phyloP scores from a whole-genome alignment of 1,140 invertebrate genomes.

The Aleiodes sp. region DNA sequence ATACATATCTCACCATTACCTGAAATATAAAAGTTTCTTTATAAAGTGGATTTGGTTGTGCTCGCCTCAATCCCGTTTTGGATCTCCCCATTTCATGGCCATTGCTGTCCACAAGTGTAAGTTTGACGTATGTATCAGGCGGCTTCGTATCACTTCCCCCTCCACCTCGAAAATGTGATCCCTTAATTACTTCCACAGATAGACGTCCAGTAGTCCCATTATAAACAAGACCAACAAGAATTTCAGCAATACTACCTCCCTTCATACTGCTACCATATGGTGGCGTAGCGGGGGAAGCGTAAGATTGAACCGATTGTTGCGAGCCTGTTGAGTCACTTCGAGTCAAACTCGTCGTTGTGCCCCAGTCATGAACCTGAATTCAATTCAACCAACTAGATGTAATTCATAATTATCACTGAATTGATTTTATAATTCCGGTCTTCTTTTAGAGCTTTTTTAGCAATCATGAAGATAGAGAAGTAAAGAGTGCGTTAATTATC shows the following conservation, averaged over 20 bases:
- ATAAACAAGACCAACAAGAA: constrained; percentile 88
- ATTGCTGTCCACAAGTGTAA: constrained; percentile 88
- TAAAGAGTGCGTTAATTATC: too few relatives aligned
- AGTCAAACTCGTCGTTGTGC: constrained; percentile 74
- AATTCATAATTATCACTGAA: constrained; percentile 1
- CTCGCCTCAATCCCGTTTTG: constrained; percentile 89
- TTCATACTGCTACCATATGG: constrained; percentile 77
- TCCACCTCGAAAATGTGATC: constrained; percentile 85
- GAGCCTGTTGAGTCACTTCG: constrained; percentile 92
- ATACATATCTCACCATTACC: constrained; percentile 63
- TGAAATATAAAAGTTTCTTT: constrained; percentile 97
- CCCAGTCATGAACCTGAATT: constrained; percentile 57
- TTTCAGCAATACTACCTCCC: constrained; percentile 81
- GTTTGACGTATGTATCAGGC: constrained; percentile 93
- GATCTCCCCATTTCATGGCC: constrained; percentile 91
- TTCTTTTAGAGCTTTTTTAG: too few relatives aligned
- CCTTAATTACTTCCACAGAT: constrained; percentile 92
- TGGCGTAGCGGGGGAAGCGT: constrained; percentile 58
- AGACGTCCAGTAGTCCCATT: constrained; percentile 92
- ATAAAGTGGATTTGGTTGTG: constrained; percentile 94
- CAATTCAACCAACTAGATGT: too few relatives aligned
- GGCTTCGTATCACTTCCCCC: constrained; percentile 71
- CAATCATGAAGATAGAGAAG: too few relatives aligned
- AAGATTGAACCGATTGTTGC: constrained; percentile 81
- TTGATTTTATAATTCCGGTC: constrained; percentile 9